phyloP scores from a whole-genome alignment of 2,113 vertebrate genomes.

The Ctenodactylus gundi region DNA sequence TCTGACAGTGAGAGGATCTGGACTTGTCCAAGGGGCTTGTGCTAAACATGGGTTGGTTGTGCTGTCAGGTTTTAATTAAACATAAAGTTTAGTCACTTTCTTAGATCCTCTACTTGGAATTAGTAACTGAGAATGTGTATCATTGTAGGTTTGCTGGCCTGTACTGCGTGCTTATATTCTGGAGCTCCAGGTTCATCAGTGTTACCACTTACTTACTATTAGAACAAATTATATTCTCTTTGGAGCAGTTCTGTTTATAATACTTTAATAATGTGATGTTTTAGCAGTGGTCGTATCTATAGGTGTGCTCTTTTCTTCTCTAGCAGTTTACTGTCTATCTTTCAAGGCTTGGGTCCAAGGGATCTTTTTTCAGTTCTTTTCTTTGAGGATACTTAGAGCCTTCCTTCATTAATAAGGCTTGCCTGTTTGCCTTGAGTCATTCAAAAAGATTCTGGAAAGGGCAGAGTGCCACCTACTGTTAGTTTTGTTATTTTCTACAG shows the following conservation, averaged over 20 bases:
- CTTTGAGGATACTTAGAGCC: neutral
- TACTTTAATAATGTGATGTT: constrained; percentile 4
- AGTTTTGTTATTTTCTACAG: neutral
- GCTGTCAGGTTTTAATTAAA: constrained; percentile 11
- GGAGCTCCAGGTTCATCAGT: constrained; percentile 15
- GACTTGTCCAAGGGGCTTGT: too few species aligned
- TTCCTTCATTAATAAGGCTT: neutral
- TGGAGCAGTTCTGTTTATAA: neutral
- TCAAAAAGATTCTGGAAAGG: constrained; percentile 11
- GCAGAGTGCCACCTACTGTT: constrained; percentile 65
- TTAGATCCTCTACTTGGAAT: neutral
- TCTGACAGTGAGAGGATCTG: neutral
- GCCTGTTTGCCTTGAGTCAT: neutral
- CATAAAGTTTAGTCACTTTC: constrained; percentile 39
- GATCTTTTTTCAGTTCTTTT: constrained; percentile 19
- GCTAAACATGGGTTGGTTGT: constrained; percentile 14
- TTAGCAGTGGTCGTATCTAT: neutral
- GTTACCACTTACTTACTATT: constrained; percentile 10
- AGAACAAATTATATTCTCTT: constrained; percentile 49
- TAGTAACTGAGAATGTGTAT: constrained; percentile 12
- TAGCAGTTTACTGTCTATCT: neutral
- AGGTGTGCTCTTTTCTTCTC: neutral
- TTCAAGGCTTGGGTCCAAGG: neutral
- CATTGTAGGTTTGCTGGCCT: constrained; percentile 40
- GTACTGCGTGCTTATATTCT: constrained; percentile 17